Base-by-base conservation (phyloP, 1,140 invertebrate genomes). In the Papilio glaucus region DNA sequence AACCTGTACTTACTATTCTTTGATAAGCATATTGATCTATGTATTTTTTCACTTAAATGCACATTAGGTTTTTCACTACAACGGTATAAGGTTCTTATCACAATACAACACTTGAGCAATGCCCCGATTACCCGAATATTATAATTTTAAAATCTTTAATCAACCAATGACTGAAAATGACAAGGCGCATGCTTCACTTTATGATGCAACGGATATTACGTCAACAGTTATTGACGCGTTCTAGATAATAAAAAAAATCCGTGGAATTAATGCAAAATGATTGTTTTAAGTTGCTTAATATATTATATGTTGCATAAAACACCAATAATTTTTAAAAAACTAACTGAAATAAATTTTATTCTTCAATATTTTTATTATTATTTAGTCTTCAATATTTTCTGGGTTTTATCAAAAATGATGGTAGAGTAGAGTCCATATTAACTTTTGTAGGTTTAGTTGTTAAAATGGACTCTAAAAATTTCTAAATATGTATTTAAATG, bases 1-100 rank as follows among this genome's bases (percentile, higher is more conserved):
- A 89, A 92, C 88, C 88, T 89, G 83, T 86, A 92, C 90, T 92
- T 79, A 90, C 90, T 88, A 92, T 92, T 91, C 90, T 89, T 92
- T 92, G 80, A 92, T 92, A 87, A 90, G 87, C 90, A 92, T 92
- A 76, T 87, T 89, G 88, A 85, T 83, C 81, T 83, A 82, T 87
- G 87, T 76, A 85, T 84, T 86, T 78, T 81, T 85, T 85, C 86
- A 91, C 89, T 90, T 90, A 92, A 83, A 91, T 90, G 87, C 90
- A 92, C 89, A 92, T 92, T 79, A 92, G 88, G 90, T 83, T 84
- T 83, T 86, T 76, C 87, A 90, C 90, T 86, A 87, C 79, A 86
- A 90, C 86, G 73, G 85, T 83, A 85, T 82, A 87, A 83, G 84
- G 83, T 82, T 86, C 81, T 91, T 90, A 92, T 89, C 89, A 91